These are phyloP conservation scores for Epistrophe eligans DNA, from an alignment of 2,888 invertebrate genomes.

Conservation along the genomic window DNA sequence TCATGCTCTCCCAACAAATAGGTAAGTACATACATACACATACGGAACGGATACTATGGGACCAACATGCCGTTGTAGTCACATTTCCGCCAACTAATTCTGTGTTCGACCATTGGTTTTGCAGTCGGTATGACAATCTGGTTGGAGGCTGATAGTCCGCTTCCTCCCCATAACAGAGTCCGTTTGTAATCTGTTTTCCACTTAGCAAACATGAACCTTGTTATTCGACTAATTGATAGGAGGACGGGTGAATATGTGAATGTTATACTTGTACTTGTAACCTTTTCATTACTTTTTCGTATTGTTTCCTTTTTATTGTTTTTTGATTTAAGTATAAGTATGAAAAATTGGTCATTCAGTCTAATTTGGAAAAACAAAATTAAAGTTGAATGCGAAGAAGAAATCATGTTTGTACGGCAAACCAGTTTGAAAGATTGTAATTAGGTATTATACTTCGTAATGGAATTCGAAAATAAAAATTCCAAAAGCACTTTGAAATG, in stretches of 20 bases:
- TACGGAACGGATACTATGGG: neutral
- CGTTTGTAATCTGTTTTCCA: constrained; percentile 43
- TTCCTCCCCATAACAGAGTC: neutral
- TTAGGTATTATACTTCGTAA: constrained; percentile 26
- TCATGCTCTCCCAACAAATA: constrained; percentile 1
- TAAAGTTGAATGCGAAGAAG: constrained; percentile 11
- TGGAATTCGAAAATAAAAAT: neutral
- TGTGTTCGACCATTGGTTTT: constrained; percentile 36
- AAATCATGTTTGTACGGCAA: neutral
- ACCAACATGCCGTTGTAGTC: constrained; percentile 34
- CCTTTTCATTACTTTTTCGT: constrained; percentile 1
- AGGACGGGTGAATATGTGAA: neutral
- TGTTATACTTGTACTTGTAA: constrained; percentile 27
- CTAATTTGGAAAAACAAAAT: constrained; percentile 41
- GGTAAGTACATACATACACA: neutral
- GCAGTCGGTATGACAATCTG: constrained; percentile 19
- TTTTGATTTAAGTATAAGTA: constrained; percentile 4
- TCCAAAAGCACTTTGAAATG: neutral
- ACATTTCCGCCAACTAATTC: constrained; percentile 51
- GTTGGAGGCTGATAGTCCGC: neutral
- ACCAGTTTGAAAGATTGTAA: neutral
- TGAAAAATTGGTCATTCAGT: constrained; percentile 17
- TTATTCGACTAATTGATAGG: constrained; percentile 43
- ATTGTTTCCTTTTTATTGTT: constrained; percentile 34
- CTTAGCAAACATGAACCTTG: constrained; percentile 53